Percentiles rank a stretch among this genome's conserved stretches.
Evolutionary conservation across 2,888 invertebrate species (phyloP).

Genomic region (Hyppa rectilinea): DNA sequence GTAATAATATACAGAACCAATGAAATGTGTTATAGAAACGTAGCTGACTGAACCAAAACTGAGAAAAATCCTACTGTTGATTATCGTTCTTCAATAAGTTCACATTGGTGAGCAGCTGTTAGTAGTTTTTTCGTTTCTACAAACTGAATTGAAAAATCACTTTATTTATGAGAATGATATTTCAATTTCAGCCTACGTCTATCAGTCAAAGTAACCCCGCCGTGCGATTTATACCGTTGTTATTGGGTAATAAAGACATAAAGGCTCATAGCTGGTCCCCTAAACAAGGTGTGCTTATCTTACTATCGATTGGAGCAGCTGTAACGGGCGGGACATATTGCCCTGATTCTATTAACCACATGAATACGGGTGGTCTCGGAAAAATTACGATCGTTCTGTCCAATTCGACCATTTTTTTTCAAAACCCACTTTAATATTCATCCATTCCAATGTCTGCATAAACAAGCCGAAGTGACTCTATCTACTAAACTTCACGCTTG

Average conservation of each 20-base stretch:
- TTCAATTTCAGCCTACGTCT: constrained; percentile 72
- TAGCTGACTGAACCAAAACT: neutral
- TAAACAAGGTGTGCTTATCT: constrained; percentile 81
- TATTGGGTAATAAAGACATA: constrained; percentile 83
- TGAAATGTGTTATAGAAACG: neutral
- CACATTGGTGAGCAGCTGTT: constrained; percentile 38
- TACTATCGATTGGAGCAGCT: constrained; percentile 80
- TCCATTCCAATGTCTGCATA: constrained; percentile 54
- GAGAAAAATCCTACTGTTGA: too few relatives aligned
- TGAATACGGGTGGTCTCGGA: constrained; percentile 70
- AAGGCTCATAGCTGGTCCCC: constrained; percentile 74
- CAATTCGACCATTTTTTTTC: constrained; percentile 56
- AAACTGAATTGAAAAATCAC: constrained; percentile 52
- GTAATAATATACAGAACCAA: neutral
- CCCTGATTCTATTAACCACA: constrained; percentile 79
- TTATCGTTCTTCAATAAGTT: constrained; percentile 7
- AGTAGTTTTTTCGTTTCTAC: constrained; percentile 24
- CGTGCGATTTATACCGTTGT: constrained; percentile 76
- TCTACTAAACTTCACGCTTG: constrained; percentile 58
- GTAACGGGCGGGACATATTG: constrained; percentile 77
- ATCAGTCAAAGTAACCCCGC: constrained; percentile 73
- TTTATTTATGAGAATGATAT: constrained; percentile 68
- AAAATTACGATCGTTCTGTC: constrained; percentile 70
- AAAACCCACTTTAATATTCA: constrained; percentile 48
- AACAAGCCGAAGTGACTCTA: constrained; percentile 56